These are phyloP conservation scores for Drosophila willistoni DNA, from an alignment of 1,140 invertebrate genomes.

Conservation along the genomic window DNA sequence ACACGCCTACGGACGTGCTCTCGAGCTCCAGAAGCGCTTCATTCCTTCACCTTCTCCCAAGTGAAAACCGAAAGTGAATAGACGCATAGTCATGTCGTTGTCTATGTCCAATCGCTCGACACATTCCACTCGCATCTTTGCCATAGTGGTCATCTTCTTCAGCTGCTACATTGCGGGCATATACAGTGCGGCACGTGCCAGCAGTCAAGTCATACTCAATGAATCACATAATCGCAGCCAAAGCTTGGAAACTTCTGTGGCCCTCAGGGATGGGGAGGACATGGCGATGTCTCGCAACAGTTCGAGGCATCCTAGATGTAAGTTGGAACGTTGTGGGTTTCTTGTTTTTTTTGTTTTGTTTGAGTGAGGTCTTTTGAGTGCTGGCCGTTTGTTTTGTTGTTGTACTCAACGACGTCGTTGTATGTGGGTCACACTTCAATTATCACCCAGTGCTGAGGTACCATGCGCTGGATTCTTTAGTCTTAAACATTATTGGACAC, in stretches of 20 bases:
- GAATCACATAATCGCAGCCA: constrained; percentile 7
- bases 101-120: constrained; percentile 38
- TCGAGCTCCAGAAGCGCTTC: constrained; percentile 9
- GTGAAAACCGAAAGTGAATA: constrained; percentile 73
- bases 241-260: constrained; percentile 23
- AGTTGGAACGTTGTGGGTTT: constrained; percentile 31
- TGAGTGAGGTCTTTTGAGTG: constrained; percentile 45
- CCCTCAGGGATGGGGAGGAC: not conserved
- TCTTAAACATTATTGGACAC: constrained; percentile 43
- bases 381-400: constrained; percentile 53
- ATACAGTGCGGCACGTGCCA: constrained; percentile 64
- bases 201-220: constrained; percentile 6
- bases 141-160: constrained; percentile 65
- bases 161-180: constrained; percentile 63
- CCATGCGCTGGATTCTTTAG: constrained; percentile 69
- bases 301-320: constrained; percentile 74
- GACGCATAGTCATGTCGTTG: constrained; percentile 11
- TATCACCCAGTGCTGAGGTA: constrained; percentile 67
- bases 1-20: constrained; percentile 57
- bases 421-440: constrained; percentile 77
- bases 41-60: constrained; percentile 23
- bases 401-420: constrained; percentile 18
- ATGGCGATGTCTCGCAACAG: constrained; percentile 25
- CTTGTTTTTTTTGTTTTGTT: not conserved
- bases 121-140: constrained; percentile 60